Evolutionary conservation across 1,140 invertebrate species (phyloP).

Genomic region (Papilio polytes): DNA sequence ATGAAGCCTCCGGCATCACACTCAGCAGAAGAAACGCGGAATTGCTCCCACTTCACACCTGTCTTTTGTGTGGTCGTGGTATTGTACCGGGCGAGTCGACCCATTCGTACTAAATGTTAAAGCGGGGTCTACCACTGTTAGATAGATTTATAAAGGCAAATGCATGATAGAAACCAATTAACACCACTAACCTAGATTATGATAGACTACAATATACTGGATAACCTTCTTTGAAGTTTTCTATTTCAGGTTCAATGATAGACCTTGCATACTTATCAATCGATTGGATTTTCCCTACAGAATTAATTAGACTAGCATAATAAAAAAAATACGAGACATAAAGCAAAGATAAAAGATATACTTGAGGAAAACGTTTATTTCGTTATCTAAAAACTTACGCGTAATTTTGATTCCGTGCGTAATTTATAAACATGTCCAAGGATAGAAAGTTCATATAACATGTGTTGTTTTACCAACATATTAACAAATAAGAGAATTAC

Average conservation of each 20-base stretch:
- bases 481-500: no score
- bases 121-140: not conserved
- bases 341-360: not conserved
- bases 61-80: no score
- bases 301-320: no score
- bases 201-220: conserved; percentile 1
- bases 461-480: no score
- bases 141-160: not conserved
- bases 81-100: no score
- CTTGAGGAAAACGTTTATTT: not conserved
- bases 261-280: not conserved
- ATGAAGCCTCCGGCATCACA: no score
- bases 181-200: not conserved
- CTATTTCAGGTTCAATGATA: conserved; percentile 17
- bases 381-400: not conserved
- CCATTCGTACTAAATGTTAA: no score
- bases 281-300: not conserved
- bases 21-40: no score
- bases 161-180: not conserved
- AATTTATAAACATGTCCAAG: not conserved
- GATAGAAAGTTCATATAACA: not conserved
- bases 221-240: not conserved
- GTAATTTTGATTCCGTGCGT: not conserved
- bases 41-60: no score
- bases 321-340: not conserved